Conservation (phyloP, 1,140 invertebrate species). For the Zaprionus capensis region DNA sequence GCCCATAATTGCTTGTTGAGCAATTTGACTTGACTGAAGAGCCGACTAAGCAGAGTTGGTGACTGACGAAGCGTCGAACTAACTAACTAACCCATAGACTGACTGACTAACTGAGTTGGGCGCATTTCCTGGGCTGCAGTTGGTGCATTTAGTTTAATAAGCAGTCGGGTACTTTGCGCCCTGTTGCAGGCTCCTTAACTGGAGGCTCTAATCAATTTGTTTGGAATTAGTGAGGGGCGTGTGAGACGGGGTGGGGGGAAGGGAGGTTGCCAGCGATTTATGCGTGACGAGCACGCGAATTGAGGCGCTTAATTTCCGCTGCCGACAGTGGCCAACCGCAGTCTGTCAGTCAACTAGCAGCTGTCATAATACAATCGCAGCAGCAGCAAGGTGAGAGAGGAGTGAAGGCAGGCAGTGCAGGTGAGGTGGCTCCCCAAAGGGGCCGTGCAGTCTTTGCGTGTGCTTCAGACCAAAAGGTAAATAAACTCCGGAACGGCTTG, state of each 20-base stretch:
- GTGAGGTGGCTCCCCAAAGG: neutral
- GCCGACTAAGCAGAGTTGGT: constrained; percentile 1
- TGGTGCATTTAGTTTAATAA: constrained; percentile 35
- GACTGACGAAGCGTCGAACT: constrained; percentile 9
- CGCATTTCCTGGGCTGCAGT: constrained; percentile 14
- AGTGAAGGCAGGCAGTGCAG: neutral
- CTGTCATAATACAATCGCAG: constrained; percentile 64
- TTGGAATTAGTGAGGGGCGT: constrained; percentile 4
- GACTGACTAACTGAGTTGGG: constrained; percentile 9
- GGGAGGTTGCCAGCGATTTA: constrained; percentile 50
- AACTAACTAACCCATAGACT: neutral
- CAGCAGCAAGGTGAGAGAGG: neutral
- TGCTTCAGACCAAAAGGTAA: constrained; percentile 68
- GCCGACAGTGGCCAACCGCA: constrained; percentile 62
- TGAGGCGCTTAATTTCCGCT: constrained; percentile 77
- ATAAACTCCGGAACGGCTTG: constrained; percentile 54
- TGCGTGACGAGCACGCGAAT: constrained; percentile 64
- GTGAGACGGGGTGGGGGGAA: neutral
- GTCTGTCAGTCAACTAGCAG: constrained; percentile 49
- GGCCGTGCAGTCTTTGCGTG: constrained; percentile 38
- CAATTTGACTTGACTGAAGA: constrained; percentile 46
- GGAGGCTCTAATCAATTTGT: constrained; percentile 45
- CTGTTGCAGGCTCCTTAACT: constrained; percentile 26
- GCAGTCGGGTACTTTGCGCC: constrained; percentile 38
- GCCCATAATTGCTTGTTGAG: constrained; percentile 49